Evolutionary conservation across 1,140 invertebrate species (phyloP).

Genomic region (Lysiphlebus fabarum): DNA sequence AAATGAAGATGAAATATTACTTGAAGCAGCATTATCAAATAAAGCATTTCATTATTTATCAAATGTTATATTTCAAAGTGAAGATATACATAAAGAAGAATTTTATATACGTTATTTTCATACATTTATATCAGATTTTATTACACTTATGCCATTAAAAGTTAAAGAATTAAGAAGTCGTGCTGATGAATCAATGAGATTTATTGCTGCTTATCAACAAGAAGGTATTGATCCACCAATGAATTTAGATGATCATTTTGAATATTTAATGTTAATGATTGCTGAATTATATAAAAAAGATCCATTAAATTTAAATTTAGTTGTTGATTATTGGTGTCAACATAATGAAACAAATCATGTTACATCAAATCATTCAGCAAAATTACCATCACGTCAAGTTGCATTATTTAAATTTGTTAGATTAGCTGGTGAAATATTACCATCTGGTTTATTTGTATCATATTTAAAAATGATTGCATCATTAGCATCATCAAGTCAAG

Average conservation of each 20-base stretch:
- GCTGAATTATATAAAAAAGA: slow-evolving; percentile 76
- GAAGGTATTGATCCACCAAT: slow-evolving; percentile 79
- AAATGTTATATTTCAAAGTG: slow-evolving; percentile 69
- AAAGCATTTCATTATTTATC: slow-evolving; percentile 79
- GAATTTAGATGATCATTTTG: slow-evolving; percentile 76
- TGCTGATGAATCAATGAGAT: slow-evolving; percentile 85
- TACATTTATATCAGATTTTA: slow-evolving; percentile 85
- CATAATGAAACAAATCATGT: slow-evolving; percentile 46
- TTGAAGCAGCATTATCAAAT: slow-evolving; percentile 76
- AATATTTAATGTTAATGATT: slow-evolving; percentile 76
- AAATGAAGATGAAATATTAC: slow-evolving; percentile 55
- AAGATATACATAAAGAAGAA: slow-evolving; percentile 70
- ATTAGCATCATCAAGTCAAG: slow-evolving; percentile 69
- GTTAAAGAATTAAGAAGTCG: slow-evolving; percentile 77
- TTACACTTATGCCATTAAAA: slow-evolving; percentile 88
- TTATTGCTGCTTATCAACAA: slow-evolving; percentile 74
- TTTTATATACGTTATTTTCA: slow-evolving; percentile 85
- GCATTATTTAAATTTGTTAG: slow-evolving; percentile 88
- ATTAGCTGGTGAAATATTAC: slow-evolving; percentile 80
- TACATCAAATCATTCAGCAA: slow-evolving; percentile 41
- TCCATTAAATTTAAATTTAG: slow-evolving; percentile 67
- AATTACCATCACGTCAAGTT: slow-evolving; percentile 63
- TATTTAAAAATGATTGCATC: slow-evolving; percentile 85
- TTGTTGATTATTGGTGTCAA: slow-evolving; percentile 79
- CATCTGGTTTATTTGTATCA: slow-evolving; percentile 79